Conservation (phyloP, 1,140 invertebrate genomes). For the Euschistus heros region DNA sequence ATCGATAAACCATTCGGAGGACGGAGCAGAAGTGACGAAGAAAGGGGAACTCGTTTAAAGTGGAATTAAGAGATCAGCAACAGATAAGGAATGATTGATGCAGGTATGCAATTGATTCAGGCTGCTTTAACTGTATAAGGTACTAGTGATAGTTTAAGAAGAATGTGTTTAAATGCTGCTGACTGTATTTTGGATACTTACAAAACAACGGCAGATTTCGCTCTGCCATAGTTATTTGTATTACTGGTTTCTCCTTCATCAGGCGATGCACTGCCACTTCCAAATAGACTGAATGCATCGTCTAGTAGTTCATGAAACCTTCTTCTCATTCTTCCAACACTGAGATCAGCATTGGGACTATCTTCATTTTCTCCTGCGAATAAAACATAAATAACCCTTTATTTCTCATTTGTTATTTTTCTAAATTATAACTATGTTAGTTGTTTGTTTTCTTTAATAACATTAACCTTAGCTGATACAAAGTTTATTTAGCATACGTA, state of each 20-base stretch:
- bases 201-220: slow-evolving; percentile 35
- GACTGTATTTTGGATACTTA: background rate
- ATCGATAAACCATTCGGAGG: no score
- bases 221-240: slow-evolving; percentile 33
- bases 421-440: background rate
- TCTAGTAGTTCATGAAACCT: slow-evolving; percentile 54
- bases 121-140: no score
- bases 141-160: no score
- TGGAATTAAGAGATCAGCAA: no score
- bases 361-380: slow-evolving; percentile 23
- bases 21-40: no score
- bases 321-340: slow-evolving; percentile 45
- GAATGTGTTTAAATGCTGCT: no score
- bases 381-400: background rate
- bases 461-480: no score
- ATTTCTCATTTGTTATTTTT: background rate
- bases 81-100: no score
- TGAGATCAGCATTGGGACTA: slow-evolving; percentile 20
- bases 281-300: slow-evolving; percentile 54
- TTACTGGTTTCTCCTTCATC: slow-evolving; percentile 32
- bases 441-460: no score
- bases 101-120: no score
- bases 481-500: no score
- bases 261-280: slow-evolving; percentile 40
- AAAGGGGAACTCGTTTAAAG: no score